Conservation (phyloP, 2,113 vertebrate species). For the Rousettus leschenaultii region DNA sequence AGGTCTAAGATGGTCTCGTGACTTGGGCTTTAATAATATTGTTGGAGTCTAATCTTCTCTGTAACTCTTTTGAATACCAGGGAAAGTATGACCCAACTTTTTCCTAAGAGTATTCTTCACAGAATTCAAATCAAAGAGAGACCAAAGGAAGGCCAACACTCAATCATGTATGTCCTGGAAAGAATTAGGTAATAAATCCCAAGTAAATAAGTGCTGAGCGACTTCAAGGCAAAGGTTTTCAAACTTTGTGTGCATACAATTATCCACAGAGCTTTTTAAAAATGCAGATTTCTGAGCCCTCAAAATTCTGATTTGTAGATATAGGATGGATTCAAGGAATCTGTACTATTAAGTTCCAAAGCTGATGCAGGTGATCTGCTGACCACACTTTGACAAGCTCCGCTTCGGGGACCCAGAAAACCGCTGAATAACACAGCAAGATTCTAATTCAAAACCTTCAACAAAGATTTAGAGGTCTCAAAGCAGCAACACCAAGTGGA, state of each 20-base stretch:
- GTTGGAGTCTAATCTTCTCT: neutral
- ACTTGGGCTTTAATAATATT: neutral
- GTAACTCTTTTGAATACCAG: neutral
- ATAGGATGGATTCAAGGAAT: neutral
- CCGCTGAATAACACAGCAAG: neutral
- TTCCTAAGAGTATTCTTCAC: neutral
- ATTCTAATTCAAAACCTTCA: neutral
- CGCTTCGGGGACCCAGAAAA: neutral
- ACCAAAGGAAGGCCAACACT: neutral
- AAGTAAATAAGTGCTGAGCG: neutral
- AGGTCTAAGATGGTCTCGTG: neutral
- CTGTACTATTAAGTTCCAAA: neutral
- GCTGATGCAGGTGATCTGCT: neutral
- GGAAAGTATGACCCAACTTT: neutral
- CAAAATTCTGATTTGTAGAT: neutral
- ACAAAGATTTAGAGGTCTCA: neutral
- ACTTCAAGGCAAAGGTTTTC: neutral
- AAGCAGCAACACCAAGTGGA: neutral
- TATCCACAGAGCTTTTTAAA: neutral
- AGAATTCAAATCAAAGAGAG: conserved; percentile 31
- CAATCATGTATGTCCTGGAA: neutral
- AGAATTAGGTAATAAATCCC: neutral
- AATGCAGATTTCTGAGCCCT: neutral
- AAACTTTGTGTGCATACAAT: neutral
- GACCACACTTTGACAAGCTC: neutral